Percentiles rank a stretch among this genome's conserved stretches.
phyloP scores from a whole-genome alignment of 92 coral and sea anemone genomes.

The Nematostella vectensis region DNA sequence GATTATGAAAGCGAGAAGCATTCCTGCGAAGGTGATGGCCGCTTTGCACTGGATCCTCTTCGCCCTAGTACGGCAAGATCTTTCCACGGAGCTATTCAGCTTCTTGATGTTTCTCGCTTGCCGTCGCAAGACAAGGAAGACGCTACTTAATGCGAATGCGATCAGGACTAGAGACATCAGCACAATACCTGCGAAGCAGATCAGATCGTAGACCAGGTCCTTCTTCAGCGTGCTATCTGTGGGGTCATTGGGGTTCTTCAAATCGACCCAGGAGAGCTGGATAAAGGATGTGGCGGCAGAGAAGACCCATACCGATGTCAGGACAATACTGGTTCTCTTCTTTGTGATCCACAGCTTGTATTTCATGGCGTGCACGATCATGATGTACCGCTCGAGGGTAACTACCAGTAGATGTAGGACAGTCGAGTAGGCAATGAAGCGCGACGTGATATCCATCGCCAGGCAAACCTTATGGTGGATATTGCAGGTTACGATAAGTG shows the following conservation, averaged over 20 bases:
- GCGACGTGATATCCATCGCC: conserved; percentile 26
- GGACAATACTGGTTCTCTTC: conserved; percentile 7
- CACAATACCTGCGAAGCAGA: conserved; percentile 29
- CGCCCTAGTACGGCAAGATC: conserved; percentile 8
- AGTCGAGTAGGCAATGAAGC: conserved; percentile 41
- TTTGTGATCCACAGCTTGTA: conserved; percentile 19
- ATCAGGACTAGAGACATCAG: conserved; percentile 39
- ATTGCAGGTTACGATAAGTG: conserved; percentile 40
- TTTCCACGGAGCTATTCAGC: conserved; percentile 29
- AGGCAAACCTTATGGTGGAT: conserved; percentile 10
- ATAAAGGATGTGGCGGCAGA: conserved; percentile 21
- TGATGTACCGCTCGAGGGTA: conserved; percentile 41
- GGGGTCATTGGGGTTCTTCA: background rate
- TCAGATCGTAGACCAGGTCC: conserved; percentile 29
- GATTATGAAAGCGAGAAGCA: conserved; percentile 51
- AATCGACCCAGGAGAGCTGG: conserved; percentile 32
- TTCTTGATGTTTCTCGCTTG: conserved; percentile 38
- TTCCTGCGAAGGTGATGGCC: conserved; percentile 44
- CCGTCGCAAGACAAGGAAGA: conserved; percentile 34
- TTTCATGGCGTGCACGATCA: conserved; percentile 29
- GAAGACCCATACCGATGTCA: conserved; percentile 20
- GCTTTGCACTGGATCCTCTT: conserved; percentile 44
- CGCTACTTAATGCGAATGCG: conserved; percentile 36
- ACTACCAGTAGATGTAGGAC: conserved; percentile 38
- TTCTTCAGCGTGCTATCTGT: background rate